Evolutionary conservation across 2,888 invertebrate species (phyloP), one percentile per base, ranked within the genome.

Genomic region (Lasioglossum malachurum): DNA sequence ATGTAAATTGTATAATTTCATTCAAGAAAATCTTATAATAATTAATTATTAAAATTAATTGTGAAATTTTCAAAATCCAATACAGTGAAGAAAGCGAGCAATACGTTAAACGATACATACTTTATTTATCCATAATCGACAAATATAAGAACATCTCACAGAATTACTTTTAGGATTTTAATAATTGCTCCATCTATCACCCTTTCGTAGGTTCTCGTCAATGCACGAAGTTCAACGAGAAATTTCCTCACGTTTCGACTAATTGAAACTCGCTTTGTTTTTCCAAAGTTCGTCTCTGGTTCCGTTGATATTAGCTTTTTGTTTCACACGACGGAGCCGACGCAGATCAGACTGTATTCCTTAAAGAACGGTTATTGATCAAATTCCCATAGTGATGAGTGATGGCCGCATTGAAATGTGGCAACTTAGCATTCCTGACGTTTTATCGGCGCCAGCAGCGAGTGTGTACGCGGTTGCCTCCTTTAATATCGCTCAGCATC

Each of bases 381-480:
- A 53, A 75, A 75, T 69, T 80, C 38, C 23, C 49, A 1, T 16
- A 19, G 1, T 44, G 71, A 72, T 46, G 81, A 80, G 44, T 57
- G 53, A 49, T 23, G 49, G 41, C 44, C 5, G 69, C 71, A 64
- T 60, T n/a, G 71, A 49, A 80, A 80, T 35, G 27, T 23, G 44
- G n/a, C 73, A 67, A 80, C 80, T 75, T 75, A 27, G 44, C 64
- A 44, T 83, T 74, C 74, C 41, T 23, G 44, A 74, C 53, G 81
- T 80, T 74, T 67, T n/a, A 79, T 79, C 49, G 27, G 5, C 7
- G 35, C 57, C 46, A 64, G 14, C 31, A 38, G 35, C 60, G 7
- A 79, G 35, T 35, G 35, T 35, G 57, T 78, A 27, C 44, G n/a
- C n/a, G 23, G 19, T 23, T 10, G 57, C 14, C 57, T 27, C 27